A percentile compares a stretch with the other conserved stretches of the same genome.
Conservation (phyloP, 2,888 invertebrate species). For the Phyto melanocephala region DNA sequence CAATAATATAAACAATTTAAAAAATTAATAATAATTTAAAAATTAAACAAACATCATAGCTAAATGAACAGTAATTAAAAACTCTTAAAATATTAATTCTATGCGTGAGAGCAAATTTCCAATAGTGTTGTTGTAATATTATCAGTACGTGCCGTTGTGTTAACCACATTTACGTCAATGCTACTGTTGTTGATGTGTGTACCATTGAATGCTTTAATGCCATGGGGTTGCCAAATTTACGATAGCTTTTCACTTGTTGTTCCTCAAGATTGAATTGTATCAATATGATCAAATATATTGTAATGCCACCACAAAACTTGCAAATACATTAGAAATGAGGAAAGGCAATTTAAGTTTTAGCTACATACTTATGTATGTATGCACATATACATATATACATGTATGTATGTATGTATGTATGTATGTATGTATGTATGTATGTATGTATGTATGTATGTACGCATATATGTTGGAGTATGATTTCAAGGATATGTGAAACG, state of each 20-base stretch:
- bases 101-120: not conserved
- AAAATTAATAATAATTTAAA: too few species aligned
- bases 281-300: constrained; percentile 78
- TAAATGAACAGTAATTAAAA: too few species aligned
- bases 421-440: not conserved
- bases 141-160: not conserved
- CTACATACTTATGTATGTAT: not conserved
- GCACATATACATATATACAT: too few species aligned
- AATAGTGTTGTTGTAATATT: constrained; percentile 16
- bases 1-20: too few species aligned
- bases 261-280: constrained; percentile 79
- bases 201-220: not conserved
- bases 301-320: constrained; percentile 77
- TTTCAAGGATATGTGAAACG: too few species aligned
- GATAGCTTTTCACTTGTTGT: constrained; percentile 73
- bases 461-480: too few species aligned
- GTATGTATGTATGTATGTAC: too few species aligned
- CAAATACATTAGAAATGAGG: constrained; percentile 5
- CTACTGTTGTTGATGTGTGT: not conserved
- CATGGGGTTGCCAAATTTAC: constrained; percentile 13
- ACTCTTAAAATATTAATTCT: not conserved
- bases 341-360: not conserved
- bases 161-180: not conserved
- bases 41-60: too few species aligned
- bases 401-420: too few species aligned